Conservation (phyloP, 2,797 vertebrate genomes). For the Adrianichthys oophorus region DNA sequence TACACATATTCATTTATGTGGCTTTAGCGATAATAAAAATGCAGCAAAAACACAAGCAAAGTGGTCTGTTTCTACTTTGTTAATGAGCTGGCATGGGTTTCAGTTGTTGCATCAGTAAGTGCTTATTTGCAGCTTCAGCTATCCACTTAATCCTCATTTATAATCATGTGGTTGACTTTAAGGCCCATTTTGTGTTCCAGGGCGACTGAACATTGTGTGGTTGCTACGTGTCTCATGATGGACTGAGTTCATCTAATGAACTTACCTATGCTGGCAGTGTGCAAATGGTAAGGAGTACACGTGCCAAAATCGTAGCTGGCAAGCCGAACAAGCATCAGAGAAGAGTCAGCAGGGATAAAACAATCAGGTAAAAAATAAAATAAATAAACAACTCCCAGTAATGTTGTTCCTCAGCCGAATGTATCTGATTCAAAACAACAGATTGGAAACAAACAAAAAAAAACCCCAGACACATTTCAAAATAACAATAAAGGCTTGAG, state of each 20-base stretch:
- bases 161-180: conserved; percentile 19
- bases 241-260: conserved; percentile 3
- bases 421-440: too few relatives aligned
- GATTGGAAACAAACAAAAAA: too few relatives aligned
- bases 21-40: conserved; percentile 18
- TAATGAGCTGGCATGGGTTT: conserved; percentile 29
- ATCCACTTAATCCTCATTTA: conserved; percentile 26
- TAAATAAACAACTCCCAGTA: too few relatives aligned
- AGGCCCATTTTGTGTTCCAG: conserved; percentile 7
- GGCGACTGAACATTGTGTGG: conserved; percentile 16
- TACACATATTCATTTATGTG: conserved; percentile 23
- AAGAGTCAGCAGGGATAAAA: too few relatives aligned
- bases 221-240: conserved; percentile 15
- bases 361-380: too few relatives aligned
- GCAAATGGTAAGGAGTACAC: too few relatives aligned
- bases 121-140: conserved; percentile 7
- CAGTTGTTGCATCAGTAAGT: conserved; percentile 3
- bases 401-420: too few relatives aligned
- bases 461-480: too few relatives aligned
- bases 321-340: too few relatives aligned
- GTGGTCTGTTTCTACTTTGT: conserved; percentile 12
- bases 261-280: too few relatives aligned
- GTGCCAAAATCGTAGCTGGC: too few relatives aligned
- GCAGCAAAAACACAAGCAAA: conserved; percentile 13
- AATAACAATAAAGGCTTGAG: too few relatives aligned